Conservation (phyloP, 2,797 vertebrate genomes). For the Sebastolobus altivelis region DNA sequence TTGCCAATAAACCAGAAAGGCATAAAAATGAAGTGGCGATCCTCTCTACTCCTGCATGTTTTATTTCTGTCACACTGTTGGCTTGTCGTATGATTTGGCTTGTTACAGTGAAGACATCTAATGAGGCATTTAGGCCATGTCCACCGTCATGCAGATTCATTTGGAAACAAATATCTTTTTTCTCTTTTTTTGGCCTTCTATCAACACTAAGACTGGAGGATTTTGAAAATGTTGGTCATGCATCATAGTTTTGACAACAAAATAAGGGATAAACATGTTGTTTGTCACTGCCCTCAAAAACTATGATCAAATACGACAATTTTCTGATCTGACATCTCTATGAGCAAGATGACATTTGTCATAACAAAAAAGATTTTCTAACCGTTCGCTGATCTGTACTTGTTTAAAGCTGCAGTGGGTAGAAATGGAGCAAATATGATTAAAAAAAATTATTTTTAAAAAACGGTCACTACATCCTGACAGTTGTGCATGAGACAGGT, state of each 20-base stretch:
- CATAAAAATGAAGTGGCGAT: conserved; percentile 13
- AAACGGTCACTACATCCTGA: too few species aligned
- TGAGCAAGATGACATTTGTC: not conserved
- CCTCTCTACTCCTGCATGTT: not conserved
- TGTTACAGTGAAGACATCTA: conserved; percentile 13
- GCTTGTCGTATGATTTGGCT: conserved; percentile 17
- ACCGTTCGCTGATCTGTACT: not conserved
- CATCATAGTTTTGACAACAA: not conserved
- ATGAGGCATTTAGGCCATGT: conserved; percentile 10
- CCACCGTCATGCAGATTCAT: conserved; percentile 6
- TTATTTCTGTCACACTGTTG: conserved; percentile 6
- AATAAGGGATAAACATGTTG: not conserved
- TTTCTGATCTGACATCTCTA: not conserved
- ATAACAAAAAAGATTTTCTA: not conserved
- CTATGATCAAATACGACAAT: not conserved
- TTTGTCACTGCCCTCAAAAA: not conserved
- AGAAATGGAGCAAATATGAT: too few species aligned
- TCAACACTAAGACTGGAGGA: not conserved
- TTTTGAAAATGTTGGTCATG: not conserved
- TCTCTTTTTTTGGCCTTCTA: not conserved
- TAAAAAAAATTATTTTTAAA: too few species aligned
- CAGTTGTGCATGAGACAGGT: too few species aligned
- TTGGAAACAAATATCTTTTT: not conserved
- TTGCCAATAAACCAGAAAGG: conserved; percentile 31
- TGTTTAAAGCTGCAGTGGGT: not conserved